These are phyloP conservation scores for Lasioglossum lativentre DNA, from an alignment of 2,888 invertebrate species.

Conservation along the genomic window DNA sequence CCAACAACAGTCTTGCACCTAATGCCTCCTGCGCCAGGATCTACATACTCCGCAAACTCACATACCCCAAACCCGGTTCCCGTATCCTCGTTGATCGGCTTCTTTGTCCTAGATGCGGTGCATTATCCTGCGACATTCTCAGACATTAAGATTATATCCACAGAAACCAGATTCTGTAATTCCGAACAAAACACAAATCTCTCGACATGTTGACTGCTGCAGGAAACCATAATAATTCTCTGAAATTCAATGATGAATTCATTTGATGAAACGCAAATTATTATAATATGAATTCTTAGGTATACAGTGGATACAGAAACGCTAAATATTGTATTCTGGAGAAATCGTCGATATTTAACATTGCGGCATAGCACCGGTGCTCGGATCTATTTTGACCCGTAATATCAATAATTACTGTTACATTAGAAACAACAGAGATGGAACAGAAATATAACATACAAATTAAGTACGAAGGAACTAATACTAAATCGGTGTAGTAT, in stretches of 20 bases:
- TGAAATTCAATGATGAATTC: neutral
- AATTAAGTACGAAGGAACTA: too few species aligned
- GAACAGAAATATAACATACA: too few species aligned
- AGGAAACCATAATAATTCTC: neutral
- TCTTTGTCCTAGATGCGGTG: neutral
- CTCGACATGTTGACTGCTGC: neutral
- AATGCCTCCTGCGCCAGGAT: constrained; percentile 18
- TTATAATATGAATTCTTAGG: neutral
- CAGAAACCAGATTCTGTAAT: neutral
- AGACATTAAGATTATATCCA: neutral
- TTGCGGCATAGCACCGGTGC: too few species aligned
- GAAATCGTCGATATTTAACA: too few species aligned
- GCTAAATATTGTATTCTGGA: neutral
- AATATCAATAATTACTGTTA: too few species aligned
- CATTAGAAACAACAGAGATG: too few species aligned
- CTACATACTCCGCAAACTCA: constrained; percentile 27
- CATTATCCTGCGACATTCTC: neutral
- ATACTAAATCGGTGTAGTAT: too few species aligned
- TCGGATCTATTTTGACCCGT: too few species aligned
- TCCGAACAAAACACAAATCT: neutral
- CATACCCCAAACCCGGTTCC: neutral
- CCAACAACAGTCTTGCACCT: constrained; percentile 42
- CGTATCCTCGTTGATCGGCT: constrained; percentile 18
- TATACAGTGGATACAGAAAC: neutral
- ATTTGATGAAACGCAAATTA: neutral